phyloP scores from a whole-genome alignment of 2,888 invertebrate species.

The Hypomecis punctinalis region DNA sequence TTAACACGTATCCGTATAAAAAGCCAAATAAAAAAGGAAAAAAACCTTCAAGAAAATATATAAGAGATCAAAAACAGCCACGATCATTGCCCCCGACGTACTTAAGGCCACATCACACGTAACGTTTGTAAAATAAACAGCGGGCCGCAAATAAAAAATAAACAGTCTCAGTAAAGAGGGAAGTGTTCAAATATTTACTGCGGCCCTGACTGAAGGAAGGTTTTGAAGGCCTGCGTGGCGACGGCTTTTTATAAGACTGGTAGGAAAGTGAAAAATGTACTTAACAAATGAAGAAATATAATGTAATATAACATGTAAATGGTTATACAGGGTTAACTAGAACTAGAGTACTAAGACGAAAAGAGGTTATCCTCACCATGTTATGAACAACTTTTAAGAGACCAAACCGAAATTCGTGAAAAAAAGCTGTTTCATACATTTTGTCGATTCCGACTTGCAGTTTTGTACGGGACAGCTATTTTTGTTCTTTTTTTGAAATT shows the following conservation, averaged over 20 bases:
- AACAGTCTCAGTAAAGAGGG: constrained; percentile 34
- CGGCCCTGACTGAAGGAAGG: constrained; percentile 34
- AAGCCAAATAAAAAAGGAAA: constrained; percentile 11
- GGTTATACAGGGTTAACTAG: too few relatives aligned
- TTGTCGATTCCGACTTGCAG: too few relatives aligned
- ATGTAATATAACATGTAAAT: too few relatives aligned
- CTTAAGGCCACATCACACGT: constrained; percentile 25
- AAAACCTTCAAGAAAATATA: constrained; percentile 13
- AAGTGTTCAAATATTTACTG: constrained; percentile 40
- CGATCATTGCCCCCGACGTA: constrained; percentile 19
- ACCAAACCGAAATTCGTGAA: too few relatives aligned
- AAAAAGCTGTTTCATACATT: too few relatives aligned
- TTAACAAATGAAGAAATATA: too few relatives aligned
- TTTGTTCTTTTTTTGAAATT: too few relatives aligned
- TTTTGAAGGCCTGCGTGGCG: constrained; percentile 32
- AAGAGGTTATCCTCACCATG: too few relatives aligned
- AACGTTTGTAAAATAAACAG: constrained; percentile 38
- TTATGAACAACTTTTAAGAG: too few relatives aligned
- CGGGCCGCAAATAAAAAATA: constrained; percentile 39
- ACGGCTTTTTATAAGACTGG: constrained; percentile 13
- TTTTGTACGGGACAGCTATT: too few relatives aligned
- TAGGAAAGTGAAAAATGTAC: too few relatives aligned
- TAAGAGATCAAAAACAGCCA: constrained; percentile 17
- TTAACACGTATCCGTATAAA: constrained; percentile 4
- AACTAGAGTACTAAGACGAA: too few relatives aligned